These are phyloP conservation scores for Meriones psammophilus DNA, from an alignment of 2,797 vertebrate species.

Conservation along the genomic window DNA sequence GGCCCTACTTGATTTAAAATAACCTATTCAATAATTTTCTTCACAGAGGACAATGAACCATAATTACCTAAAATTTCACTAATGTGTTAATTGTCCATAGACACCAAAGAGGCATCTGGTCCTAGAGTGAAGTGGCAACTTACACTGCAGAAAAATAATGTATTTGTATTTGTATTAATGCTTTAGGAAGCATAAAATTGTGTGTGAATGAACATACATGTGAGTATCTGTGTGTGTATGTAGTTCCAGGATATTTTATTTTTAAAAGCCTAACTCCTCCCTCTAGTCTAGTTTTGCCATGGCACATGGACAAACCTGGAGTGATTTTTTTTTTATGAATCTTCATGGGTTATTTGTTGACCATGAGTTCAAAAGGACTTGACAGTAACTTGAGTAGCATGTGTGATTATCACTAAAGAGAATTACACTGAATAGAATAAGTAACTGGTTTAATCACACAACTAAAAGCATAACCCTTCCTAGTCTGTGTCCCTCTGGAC, in stretches of 20 bases:
- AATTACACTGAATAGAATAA: background rate
- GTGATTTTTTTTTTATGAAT: background rate
- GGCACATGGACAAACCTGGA: background rate
- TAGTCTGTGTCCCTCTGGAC: background rate
- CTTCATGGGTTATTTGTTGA: slow-evolving; percentile 27
- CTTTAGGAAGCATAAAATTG: slow-evolving; percentile 54
- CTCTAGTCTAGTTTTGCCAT: background rate
- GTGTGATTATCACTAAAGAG: background rate
- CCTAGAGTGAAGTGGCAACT: background rate
- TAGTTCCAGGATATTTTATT: slow-evolving; percentile 50
- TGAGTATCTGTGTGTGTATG: background rate
- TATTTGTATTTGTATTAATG: slow-evolving; percentile 3
- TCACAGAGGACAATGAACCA: background rate
- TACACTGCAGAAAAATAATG: background rate
- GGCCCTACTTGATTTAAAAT: background rate
- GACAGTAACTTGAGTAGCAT: background rate
- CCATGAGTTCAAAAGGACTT: background rate
- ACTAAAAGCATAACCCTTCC: background rate
- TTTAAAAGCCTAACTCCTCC: slow-evolving; percentile 2
- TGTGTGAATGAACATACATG: background rate
- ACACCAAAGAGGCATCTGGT: background rate
- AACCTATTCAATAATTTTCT: background rate
- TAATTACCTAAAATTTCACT: slow-evolving; percentile 7
- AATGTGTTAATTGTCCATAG: background rate
- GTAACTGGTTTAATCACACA: background rate